Conservation (phyloP, 2,113 vertebrate genomes). For the Willisornis vidua region DNA sequence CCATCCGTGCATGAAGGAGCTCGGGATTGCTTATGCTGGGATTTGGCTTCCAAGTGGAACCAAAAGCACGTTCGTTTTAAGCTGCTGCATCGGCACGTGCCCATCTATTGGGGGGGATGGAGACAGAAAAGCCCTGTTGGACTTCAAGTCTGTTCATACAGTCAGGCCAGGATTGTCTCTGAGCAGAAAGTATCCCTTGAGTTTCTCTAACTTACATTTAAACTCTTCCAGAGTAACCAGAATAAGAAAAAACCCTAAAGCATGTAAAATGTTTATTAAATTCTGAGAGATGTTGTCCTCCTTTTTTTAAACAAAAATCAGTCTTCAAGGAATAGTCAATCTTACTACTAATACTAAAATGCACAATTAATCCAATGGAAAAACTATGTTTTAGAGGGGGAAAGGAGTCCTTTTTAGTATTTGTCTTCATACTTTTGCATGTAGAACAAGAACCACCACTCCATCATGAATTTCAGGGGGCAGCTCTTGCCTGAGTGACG, state of each 20-base stretch:
- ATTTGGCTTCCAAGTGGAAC: not conserved
- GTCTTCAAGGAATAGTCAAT: not conserved
- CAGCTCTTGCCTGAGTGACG: not conserved
- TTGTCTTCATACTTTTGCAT: not conserved
- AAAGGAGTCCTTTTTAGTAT: not conserved
- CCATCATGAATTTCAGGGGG: not conserved
- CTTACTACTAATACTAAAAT: not conserved
- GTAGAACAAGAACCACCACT: not conserved
- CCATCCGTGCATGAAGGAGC: not conserved
- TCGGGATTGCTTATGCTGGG: not conserved
- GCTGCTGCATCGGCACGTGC: not conserved
- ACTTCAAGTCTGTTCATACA: not conserved
- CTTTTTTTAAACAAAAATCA: not conserved
- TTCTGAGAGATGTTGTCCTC: not conserved
- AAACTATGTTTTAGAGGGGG: not conserved
- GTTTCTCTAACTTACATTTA: not conserved
- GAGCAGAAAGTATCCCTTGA: not conserved
- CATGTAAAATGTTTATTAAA: not conserved
- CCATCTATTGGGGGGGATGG: not conserved
- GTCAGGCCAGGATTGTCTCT: not conserved
- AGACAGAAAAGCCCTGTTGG: not conserved
- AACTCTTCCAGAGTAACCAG: not conserved
- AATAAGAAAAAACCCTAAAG: not conserved
- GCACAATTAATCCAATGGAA: not conserved
- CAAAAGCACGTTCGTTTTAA: rapidly evolving